Percentiles rank a stretch among this genome's conserved stretches.
phyloP scores from a whole-genome alignment of 2,113 vertebrate genomes.

The Panthera uncia region DNA sequence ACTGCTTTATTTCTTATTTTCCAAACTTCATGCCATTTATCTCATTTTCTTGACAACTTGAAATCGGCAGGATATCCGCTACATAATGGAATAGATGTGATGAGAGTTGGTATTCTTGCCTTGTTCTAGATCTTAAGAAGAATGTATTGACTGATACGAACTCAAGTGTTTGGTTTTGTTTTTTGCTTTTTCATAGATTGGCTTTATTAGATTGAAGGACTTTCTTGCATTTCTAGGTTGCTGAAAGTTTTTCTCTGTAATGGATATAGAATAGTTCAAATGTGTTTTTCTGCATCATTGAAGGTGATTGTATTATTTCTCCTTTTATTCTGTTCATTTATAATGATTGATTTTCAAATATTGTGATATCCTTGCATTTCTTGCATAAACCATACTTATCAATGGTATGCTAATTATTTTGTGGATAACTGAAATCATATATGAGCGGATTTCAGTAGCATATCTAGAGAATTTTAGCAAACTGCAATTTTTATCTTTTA shows the following conservation, averaged over 20 bases:
- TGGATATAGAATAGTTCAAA: neutral
- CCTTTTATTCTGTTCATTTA: neutral
- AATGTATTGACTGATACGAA: neutral
- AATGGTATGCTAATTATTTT: neutral
- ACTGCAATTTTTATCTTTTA: neutral
- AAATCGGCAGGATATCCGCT: neutral
- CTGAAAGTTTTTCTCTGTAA: neutral
- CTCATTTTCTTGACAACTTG: neutral
- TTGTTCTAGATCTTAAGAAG: neutral
- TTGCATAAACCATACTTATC: neutral
- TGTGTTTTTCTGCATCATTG: neutral
- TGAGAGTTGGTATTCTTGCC: neutral
- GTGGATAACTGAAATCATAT: neutral
- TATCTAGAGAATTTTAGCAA: conserved; percentile 11
- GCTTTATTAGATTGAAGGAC: neutral
- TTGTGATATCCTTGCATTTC: neutral
- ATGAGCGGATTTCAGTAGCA: neutral
- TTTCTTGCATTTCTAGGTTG: neutral
- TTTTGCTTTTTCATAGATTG: neutral
- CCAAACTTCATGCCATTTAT: neutral
- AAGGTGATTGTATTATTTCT: neutral
- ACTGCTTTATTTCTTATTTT: neutral
- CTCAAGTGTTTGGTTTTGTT: neutral
- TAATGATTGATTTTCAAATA: neutral
- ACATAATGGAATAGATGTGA: neutral